A percentile compares a stretch with the other conserved stretches of the same genome.
phyloP scores from a whole-genome alignment of 64 coral and sea anemone genomes.

The Pocillopora damicornis region DNA sequence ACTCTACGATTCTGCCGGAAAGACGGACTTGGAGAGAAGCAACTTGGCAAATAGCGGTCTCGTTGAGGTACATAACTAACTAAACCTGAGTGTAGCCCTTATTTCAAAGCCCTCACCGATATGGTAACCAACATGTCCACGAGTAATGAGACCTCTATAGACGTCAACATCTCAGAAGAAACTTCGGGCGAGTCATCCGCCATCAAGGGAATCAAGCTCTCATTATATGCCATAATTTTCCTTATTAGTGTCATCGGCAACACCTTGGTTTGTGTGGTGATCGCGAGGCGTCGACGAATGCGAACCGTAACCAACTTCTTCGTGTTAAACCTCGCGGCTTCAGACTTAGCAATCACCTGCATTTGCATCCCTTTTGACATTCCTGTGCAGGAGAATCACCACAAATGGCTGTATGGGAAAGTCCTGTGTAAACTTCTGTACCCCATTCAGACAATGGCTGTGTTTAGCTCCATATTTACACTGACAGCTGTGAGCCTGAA shows the following conservation, averaged over 20 bases:
- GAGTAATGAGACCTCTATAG: not conserved
- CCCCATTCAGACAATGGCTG: constrained; percentile 86
- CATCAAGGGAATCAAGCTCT: constrained; percentile 78
- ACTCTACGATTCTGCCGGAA: too few species aligned
- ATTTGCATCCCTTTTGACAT: constrained; percentile 98
- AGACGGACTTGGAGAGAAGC: too few species aligned
- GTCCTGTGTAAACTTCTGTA: constrained; percentile 83
- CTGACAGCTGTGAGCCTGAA: constrained; percentile 86
- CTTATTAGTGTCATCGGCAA: constrained; percentile 88
- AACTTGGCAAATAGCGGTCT: too few species aligned
- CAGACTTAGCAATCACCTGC: constrained; percentile 80
- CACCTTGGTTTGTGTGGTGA: constrained; percentile 76
- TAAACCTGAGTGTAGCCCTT: not conserved
- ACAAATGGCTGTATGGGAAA: constrained; percentile 78
- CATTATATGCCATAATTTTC: constrained; percentile 77
- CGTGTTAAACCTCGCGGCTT: constrained; percentile 91
- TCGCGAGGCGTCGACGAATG: constrained; percentile 75
- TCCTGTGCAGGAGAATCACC: constrained; percentile 78
- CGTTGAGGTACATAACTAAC: too few species aligned
- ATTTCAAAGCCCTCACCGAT: not conserved
- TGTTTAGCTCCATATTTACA: constrained; percentile 87
- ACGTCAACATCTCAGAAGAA: not conserved
- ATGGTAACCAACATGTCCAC: not conserved
- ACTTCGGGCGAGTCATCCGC: constrained; percentile 42
- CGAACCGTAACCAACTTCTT: constrained; percentile 95